phyloP scores from a whole-genome alignment of 1,140 invertebrate genomes.

The Drosophila watanabei region DNA sequence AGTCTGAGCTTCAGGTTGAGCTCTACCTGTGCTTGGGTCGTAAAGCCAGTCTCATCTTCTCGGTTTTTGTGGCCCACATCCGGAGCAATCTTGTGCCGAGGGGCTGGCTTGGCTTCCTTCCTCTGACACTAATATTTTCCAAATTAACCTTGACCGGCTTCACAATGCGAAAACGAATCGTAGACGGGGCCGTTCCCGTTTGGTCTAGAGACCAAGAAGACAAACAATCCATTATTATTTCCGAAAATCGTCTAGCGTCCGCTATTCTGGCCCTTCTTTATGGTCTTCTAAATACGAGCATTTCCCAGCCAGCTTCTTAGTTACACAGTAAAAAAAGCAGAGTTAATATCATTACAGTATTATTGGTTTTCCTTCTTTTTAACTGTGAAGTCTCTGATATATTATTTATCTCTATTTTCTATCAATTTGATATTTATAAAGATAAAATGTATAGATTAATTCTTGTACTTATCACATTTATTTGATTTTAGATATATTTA shows the following conservation, averaged over 20 bases:
- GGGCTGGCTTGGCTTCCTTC: slow-evolving; percentile 36
- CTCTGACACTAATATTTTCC: slow-evolving; percentile 66
- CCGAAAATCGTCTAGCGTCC: slow-evolving; percentile 59
- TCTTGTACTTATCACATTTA: not conserved
- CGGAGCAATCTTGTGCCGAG: slow-evolving; percentile 63
- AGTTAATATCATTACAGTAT: not conserved
- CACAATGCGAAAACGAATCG: slow-evolving; percentile 65
- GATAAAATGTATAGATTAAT: too few species aligned
- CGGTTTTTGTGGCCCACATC: slow-evolving; percentile 71
- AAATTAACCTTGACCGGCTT: slow-evolving; percentile 82
- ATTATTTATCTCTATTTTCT: not conserved
- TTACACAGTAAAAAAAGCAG: not conserved
- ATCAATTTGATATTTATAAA: not conserved
- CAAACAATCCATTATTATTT: slow-evolving; percentile 66
- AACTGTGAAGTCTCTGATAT: not conserved
- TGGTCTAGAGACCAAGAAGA: slow-evolving; percentile 41
- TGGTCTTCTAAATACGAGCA: slow-evolving; percentile 2
- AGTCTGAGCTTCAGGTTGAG: not conserved
- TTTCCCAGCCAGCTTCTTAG: slow-evolving; percentile 13
- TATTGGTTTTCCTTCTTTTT: not conserved
- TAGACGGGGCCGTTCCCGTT: slow-evolving; percentile 67
- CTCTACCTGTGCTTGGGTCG: slow-evolving; percentile 39
- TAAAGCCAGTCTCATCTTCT: slow-evolving; percentile 55
- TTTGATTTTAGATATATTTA: not conserved
- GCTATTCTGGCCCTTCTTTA: slow-evolving; percentile 32